Evolutionary conservation across 2,888 invertebrate species (phyloP), one percentile per base, ranked within the genome.

Genomic region (Trichopria drosophilae): DNA sequence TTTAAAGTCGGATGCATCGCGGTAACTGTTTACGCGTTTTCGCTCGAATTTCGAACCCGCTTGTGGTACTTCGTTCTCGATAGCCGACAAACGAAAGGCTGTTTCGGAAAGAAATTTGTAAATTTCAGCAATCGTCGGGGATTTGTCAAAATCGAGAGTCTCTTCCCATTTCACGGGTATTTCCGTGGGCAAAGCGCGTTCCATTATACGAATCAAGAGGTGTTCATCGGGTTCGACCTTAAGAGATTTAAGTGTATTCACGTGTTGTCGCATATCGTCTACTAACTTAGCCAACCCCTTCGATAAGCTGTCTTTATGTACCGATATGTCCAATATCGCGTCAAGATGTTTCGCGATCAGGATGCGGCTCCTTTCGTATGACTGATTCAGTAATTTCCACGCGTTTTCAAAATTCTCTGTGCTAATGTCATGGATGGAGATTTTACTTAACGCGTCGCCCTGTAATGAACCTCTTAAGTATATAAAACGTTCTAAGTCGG

Each of bases 361-460:
- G 32, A 51, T 28, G 5, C 60, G 36, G 23, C 46, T 47, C 15
- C 55, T 51, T 6, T 60, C 54, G 19, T 55, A 60, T 36, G 53
- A 42, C 5, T 51, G 32, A 3, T 26, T 48, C 12, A 65, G 31
- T 6, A 62, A 20, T 1, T 47, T 36, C 58, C 59, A 61, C 1
- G 62, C 62, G 22, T 40, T 34, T 2, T 23, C 24, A 26, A 62
- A 63, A 37, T 59, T 62, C n/a, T 48, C 37, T 1, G 53, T 51
- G 7, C 50, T 58, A 3, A 31, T 45, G 3, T 52, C 44, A 10
- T 61, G 37, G 4, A 54, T 40, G 22, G 58, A 51, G 3, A 64
- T 55, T 0, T 50, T 55, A n/a, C 50, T 49, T 1, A 48, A 37
- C 3, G 63, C 64, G 40, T 55, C 53, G 2, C 61, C 61, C 6